phyloP scores from a whole-genome alignment of 2,113 vertebrate genomes.

The Protobothrops mucrosquamatus region DNA sequence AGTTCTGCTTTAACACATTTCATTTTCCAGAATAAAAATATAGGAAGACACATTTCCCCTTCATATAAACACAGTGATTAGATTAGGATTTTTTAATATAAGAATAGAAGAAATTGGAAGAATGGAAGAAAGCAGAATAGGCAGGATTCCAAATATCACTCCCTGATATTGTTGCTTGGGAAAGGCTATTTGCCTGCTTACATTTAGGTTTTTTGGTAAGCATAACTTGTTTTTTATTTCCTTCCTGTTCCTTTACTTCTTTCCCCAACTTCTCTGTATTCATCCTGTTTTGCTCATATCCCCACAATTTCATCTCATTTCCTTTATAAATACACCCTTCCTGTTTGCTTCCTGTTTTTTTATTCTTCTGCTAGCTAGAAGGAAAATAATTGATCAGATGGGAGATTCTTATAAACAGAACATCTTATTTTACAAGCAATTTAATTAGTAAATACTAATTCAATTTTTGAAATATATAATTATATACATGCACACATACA shows the following conservation, averaged over 20 bases:
- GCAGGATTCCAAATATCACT: not conserved
- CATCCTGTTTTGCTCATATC: not conserved
- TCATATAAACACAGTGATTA: not conserved
- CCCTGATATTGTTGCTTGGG: not conserved
- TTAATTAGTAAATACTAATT: not conserved
- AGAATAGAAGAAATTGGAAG: not conserved
- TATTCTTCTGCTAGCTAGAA: not conserved
- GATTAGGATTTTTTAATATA: not conserved
- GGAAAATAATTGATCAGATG: not conserved
- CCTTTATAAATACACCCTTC: not conserved
- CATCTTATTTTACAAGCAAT: not conserved
- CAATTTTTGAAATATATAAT: not conserved
- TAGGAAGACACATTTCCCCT: not conserved
- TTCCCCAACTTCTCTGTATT: not conserved
- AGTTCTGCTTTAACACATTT: not conserved
- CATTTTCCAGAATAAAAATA: not conserved
- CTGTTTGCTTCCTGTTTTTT: not conserved
- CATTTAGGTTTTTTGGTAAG: not conserved
- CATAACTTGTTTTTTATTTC: not conserved
- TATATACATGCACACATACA: not conserved
- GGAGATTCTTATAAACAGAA: not conserved
- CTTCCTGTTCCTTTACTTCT: not conserved
- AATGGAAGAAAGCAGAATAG: not conserved
- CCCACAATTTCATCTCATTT: not conserved
- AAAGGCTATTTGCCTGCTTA: not conserved